Evolutionary conservation across 2,797 vertebrate species (phyloP).

Genomic region (Sebastes steindachneri): DNA sequence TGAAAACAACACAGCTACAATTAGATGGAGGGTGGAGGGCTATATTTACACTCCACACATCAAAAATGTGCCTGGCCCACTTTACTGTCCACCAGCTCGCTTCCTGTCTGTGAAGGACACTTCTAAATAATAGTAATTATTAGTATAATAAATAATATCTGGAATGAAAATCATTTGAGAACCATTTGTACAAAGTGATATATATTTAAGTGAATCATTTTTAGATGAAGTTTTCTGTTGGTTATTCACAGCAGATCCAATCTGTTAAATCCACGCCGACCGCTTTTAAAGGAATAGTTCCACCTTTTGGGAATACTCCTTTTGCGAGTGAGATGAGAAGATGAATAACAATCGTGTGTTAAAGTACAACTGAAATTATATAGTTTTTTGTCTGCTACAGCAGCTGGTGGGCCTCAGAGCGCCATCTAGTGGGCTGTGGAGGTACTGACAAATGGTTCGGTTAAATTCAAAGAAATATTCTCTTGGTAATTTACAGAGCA

Average conservation of each 20-base stretch:
- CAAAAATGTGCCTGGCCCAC: conserved; percentile 50
- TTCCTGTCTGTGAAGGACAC: conserved; percentile 9
- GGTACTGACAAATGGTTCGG: too few species aligned
- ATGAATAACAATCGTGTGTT: not conserved
- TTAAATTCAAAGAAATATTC: too few species aligned
- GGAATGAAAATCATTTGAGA: not conserved
- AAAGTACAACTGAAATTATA: not conserved
- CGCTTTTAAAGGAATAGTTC: not conserved
- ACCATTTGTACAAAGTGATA: not conserved
- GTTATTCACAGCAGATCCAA: not conserved
- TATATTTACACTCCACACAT: conserved; percentile 68
- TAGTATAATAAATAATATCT: not conserved
- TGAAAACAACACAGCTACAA: conserved; percentile 69
- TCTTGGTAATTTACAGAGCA: not conserved
- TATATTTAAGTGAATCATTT: not conserved
- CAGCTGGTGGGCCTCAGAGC: too few species aligned
- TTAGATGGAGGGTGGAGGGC: conserved; percentile 40
- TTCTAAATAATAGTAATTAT: not conserved
- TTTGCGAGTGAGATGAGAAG: not conserved
- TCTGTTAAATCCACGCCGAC: not conserved
- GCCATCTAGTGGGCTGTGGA: too few species aligned
- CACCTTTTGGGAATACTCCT: not conserved
- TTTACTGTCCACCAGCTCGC: conserved; percentile 43
- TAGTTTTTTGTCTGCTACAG: accelerated
- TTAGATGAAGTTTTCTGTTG: not conserved